Percentiles rank a stretch among this genome's conserved stretches.
Conservation (phyloP, 2,797 vertebrate species). For the Pogonophryne albipinna region DNA sequence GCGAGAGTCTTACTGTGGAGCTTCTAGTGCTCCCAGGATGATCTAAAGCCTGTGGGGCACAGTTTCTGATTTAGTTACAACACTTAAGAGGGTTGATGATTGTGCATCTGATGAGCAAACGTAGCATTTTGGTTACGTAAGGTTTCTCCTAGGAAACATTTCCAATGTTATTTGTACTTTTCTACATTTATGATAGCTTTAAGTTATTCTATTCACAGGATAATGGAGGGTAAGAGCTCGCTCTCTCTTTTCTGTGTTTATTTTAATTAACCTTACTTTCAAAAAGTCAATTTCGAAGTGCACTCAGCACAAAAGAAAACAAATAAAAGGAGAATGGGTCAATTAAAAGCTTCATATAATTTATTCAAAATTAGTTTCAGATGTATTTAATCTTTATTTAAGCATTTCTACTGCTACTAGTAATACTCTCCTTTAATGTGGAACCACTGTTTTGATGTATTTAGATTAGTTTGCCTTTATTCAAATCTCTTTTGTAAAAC, state of each 20-base stretch:
- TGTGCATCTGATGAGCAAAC: conserved; percentile 12
- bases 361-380: not conserved
- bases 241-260: not conserved
- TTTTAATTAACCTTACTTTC: not conserved
- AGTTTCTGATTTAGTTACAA: conserved; percentile 15
- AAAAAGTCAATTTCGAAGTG: not conserved
- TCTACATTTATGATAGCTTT: not conserved
- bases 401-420: not conserved
- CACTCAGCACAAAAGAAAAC: not conserved
- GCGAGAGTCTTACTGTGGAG: conserved; percentile 25
- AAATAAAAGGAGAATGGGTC: not conserved
- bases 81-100: conserved; percentile 19
- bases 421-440: not conserved
- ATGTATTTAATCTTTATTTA: not conserved
- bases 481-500: not conserved
- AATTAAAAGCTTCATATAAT: not conserved
- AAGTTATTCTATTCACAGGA: not conserved
- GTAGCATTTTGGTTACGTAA: conserved; percentile 23
- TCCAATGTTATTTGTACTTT: conserved; percentile 14
- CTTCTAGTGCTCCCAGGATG: conserved; percentile 4
- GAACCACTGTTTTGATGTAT: not conserved
- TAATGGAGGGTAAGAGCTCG: not conserved
- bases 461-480: not conserved
- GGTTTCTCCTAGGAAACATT: conserved; percentile 12
- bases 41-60: conserved; percentile 25